These are phyloP conservation scores for Temnopleurus reevesii DNA, from an alignment of 53 echinoderm and acorn worm genomes.

Conservation along the genomic window DNA sequence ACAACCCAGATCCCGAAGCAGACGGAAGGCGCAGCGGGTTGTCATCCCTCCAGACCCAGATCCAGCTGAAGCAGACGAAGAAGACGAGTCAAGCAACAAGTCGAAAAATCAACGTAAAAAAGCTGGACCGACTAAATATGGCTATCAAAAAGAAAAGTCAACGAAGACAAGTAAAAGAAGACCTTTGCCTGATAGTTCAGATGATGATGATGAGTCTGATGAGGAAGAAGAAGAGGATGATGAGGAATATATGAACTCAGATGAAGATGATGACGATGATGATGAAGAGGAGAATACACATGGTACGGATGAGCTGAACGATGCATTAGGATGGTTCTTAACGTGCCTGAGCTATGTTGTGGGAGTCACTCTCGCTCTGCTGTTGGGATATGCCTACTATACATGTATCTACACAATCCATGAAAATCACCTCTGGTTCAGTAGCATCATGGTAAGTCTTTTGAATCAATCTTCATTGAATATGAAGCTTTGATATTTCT, in stretches of 20 bases:
- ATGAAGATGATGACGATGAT: neutral
- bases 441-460: conserved; percentile 89
- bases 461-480: too few species aligned
- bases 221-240: conserved; percentile 8
- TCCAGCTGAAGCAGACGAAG: neutral
- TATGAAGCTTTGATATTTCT: too few species aligned
- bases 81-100: neutral
- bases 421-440: conserved; percentile 96
- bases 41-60: neutral
- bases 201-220: neutral
- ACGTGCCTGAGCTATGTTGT: conserved; percentile 52
- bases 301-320: neutral
- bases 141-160: neutral
- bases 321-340: conserved; percentile 47
- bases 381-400: conserved; percentile 68
- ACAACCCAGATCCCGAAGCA: conserved; percentile 27
- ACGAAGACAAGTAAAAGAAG: neutral
- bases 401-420: conserved; percentile 80
- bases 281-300: conserved; percentile 5
- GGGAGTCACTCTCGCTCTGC: conserved; percentile 54
- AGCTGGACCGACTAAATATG: neutral
- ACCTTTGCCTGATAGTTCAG: neutral
- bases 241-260: neutral
- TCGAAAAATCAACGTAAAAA: neutral
- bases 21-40: conserved; percentile 9